Conservation (phyloP, 2,888 invertebrate genomes). For the Buathra laborator region DNA sequence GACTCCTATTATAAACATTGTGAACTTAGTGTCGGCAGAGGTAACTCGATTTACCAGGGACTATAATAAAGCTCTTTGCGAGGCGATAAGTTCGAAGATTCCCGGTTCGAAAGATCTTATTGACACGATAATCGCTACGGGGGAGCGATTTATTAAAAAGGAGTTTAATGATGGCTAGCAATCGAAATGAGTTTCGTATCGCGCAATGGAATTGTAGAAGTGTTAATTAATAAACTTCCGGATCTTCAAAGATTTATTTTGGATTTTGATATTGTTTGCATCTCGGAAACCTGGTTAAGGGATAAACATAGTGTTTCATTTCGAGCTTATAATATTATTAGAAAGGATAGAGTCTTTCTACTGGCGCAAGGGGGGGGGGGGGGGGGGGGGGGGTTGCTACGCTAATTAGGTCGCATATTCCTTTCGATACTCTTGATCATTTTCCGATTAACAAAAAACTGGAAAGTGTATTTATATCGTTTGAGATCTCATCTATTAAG, state of each 20-base stretch:
- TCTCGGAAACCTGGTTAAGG: constrained; percentile 7
- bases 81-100: not conserved
- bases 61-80: not conserved
- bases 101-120: not conserved
- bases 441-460: not conserved
- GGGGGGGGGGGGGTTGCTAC: not conserved
- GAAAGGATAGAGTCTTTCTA: not conserved
- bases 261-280: not conserved
- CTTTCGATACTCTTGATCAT: not conserved
- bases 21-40: not conserved
- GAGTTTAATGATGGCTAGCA: not conserved
- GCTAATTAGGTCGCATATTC: not conserved
- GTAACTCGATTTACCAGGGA: not conserved
- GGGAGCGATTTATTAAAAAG: not conserved
- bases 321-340: not conserved
- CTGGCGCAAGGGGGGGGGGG: not conserved
- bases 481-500: constrained; percentile 4
- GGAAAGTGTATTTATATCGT: constrained; percentile 6
- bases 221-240: not conserved
- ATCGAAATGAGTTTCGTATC: not conserved
- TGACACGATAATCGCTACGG: not conserved
- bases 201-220: not conserved
- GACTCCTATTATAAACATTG: not conserved
- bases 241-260: not conserved
- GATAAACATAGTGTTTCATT: not conserved